These are phyloP conservation scores for Heliconius melpomene DNA, from an alignment of 1,140 invertebrate species.

Conservation along the genomic window DNA sequence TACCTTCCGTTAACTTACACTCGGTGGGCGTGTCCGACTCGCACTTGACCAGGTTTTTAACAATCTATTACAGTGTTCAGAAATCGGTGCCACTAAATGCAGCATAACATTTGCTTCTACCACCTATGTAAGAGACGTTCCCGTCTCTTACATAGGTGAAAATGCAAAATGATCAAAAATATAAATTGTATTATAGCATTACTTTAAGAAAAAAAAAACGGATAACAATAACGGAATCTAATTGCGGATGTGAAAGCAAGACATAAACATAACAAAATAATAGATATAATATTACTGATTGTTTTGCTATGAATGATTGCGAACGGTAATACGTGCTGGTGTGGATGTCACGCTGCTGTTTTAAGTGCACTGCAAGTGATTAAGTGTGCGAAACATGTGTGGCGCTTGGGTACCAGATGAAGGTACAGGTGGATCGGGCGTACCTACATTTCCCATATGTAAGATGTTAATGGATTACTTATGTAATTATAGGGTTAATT, in stretches of 20 bases:
- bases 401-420: slow-evolving; percentile 15
- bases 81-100: no score
- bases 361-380: slow-evolving; percentile 29
- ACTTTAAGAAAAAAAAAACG: no score
- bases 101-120: no score
- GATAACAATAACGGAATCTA: slow-evolving; percentile 46
- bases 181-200: no score
- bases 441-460: slow-evolving; percentile 57
- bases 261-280: slow-evolving; percentile 51
- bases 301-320: slow-evolving; percentile 33
- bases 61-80: no score
- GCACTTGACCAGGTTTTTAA: no score
- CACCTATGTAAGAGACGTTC: no score
- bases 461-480: slow-evolving; percentile 38
- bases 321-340: slow-evolving; percentile 27
- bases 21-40: no score
- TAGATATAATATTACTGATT: slow-evolving; percentile 36
- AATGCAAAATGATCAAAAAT: no score
- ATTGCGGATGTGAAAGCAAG: slow-evolving; percentile 59
- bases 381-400: slow-evolving; percentile 33
- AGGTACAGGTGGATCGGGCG: slow-evolving; percentile 30
- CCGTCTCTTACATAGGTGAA: no score
- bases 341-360: slow-evolving; percentile 20
- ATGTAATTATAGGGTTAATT: no score
- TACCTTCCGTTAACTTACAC: no score